Conservation (phyloP, 2,113 vertebrate species). For the Cinclus cinclus region DNA sequence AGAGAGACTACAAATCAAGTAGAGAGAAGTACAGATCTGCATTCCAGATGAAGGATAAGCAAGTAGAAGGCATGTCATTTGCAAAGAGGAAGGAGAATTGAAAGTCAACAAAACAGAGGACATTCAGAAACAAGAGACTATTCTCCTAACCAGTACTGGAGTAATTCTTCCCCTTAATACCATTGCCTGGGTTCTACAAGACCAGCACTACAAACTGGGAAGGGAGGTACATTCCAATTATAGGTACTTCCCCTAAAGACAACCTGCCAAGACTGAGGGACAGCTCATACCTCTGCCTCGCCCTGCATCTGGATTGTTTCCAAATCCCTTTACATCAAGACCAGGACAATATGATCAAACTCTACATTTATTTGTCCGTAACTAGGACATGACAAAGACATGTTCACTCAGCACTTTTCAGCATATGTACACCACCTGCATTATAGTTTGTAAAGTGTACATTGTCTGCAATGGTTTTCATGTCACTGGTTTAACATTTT, state of each 20-base stretch:
- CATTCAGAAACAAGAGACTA: neutral
- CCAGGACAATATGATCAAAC: constrained; percentile 8
- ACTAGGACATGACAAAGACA: neutral
- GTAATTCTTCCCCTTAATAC: neutral
- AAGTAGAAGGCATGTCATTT: neutral
- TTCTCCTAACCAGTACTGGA: neutral
- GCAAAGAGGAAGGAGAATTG: neutral
- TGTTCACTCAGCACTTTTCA: neutral
- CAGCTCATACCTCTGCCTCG: neutral
- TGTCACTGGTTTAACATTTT: neutral
- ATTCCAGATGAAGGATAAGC: constrained; percentile 48
- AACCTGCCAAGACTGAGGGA: neutral
- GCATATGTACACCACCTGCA: neutral
- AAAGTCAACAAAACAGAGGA: neutral
- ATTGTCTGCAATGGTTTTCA: neutral
- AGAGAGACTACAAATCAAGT: constrained; percentile 11
- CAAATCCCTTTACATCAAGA: neutral
- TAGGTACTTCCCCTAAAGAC: neutral
- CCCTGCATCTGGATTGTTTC: neutral
- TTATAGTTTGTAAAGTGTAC: neutral
- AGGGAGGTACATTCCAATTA: neutral
- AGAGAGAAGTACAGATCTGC: constrained; percentile 23
- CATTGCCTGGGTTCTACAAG: neutral
- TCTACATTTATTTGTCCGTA: neutral
- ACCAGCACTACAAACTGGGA: neutral